Evolutionary conservation across 2,888 invertebrate genomes (phyloP), one percentile per base, ranked within the genome.

Genomic region (Eupeodes luniger): DNA sequence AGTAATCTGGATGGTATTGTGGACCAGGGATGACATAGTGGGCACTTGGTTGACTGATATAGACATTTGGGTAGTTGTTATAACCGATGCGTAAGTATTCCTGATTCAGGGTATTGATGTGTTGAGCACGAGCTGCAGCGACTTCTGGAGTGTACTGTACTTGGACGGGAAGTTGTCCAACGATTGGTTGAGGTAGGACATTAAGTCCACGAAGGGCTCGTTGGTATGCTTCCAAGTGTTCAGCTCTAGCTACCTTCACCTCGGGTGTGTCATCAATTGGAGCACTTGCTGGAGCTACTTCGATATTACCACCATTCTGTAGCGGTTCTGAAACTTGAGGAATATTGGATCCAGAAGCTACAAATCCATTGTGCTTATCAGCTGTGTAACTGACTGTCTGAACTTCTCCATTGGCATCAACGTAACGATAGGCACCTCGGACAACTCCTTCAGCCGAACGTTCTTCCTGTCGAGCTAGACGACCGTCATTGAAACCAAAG

Each of bases 341-440:
- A 10, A 77, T 27, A 2, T 91, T 91, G 7, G 91, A 90, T 19
- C 91, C 91, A 5, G 91, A 90, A 10, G 91, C 91, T 19, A 91
- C 85, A 87, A 92, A 92, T 57, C 92, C 92, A 81, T 92, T 90
- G 36, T 90, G 82, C 16, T 91, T 90, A 66, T 92, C 92, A 36
- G 91, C 89, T 2, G 92, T 90, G 85, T 92, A 92, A 47, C 84
- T 82, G 40, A 91, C 90, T 11, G 88, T 89, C 89, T 92, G 91
- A n/a, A 91, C 85, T 66, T 91, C 81, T 11, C 91, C 91, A 85
- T 92, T 57, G 61, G 91, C 91, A 89, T 93, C 93, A 19, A 93
- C 89, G 90, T 92, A 93, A 53, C 91, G 91, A 89, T 93, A 93
- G 6, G 91, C 91, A 64, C 92, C 92, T 69, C 91, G 90, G 16